Base-by-base conservation (phyloP, 1,140 invertebrate species). In the Heliconius nattereri region DNA sequence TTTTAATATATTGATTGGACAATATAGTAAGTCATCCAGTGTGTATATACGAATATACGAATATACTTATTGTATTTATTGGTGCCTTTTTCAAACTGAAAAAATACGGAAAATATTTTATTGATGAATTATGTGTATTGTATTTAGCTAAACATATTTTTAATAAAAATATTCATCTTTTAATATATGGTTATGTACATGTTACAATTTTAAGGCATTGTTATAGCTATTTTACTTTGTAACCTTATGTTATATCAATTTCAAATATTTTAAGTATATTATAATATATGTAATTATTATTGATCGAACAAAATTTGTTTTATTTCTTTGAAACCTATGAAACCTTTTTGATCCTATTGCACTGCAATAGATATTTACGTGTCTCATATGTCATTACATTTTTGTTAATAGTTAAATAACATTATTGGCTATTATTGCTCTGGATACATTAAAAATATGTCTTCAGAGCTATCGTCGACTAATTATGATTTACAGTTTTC, bases 401-500 rank as follows among this genome's bases (percentile, higher is more conserved):
- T 35, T 72, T n/a, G n/a, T 35, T 72, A 29, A 66, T 5, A 66
- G 1, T 26, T 66, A 66, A 26, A 66, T 29, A 66, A 57, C 26
- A 26, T 13, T 66, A 26, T 1, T 6, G 2, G 60, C 26, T 66
- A 2, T 29, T 66, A 13, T 60, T 60, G 23, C 0, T n/a, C n/a
- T 60, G n/a, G n/a, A n/a, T 26, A 60, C n/a, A 23, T 23, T 11
- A 29, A 29, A 66, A 88, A 83, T 84, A n/a, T 88, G n/a, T 90
- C 88, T 66, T 90, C 89, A 6, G 85, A 85, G 7, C 85, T 84
- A 76, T 90, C 87, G 2, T 85, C 84, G 7, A 83, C 84, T 20
- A 84, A 85, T 71, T 9, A 75, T n/a, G 74, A 81, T 23, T 49
- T 74, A 80, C 73, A 85, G 76, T 91, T 91, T 79, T 94, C 92